Evolutionary conservation across 2,113 vertebrate genomes (phyloP).

Genomic region (Myotis lucifugus): DNA sequence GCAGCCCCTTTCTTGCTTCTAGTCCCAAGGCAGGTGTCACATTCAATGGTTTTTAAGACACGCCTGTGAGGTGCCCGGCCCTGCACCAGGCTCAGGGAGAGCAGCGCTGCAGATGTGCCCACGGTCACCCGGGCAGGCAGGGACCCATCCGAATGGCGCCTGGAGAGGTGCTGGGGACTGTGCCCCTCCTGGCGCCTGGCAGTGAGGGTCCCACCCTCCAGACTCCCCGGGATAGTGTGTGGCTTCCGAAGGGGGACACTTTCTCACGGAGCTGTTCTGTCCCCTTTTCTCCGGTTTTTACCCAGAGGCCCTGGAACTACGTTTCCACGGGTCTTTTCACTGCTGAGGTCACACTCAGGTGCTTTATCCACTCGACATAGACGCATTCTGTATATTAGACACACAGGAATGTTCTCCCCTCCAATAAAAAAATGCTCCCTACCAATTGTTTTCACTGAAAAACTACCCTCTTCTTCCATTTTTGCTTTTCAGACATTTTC

Average conservation of each 20-base stretch:
- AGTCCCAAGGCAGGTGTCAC: not conserved
- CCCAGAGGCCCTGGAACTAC: not conserved
- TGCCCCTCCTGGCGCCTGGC: not conserved
- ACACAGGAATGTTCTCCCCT: not conserved
- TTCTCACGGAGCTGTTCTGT: not conserved
- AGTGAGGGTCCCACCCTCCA: not conserved
- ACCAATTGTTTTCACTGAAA: not conserved
- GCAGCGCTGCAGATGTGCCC: not conserved
- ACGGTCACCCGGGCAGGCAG: fast-evolving
- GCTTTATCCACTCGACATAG: not conserved
- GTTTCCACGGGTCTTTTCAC: not conserved
- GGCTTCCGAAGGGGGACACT: not conserved
- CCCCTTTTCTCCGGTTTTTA: not conserved
- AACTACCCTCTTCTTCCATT: not conserved
- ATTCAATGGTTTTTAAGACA: not conserved
- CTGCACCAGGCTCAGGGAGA: not conserved
- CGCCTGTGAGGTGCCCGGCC: not conserved
- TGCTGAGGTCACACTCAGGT: not conserved
- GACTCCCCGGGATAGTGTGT: not conserved
- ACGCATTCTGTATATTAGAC: not conserved
- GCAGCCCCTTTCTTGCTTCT: not conserved
- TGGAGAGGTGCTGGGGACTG: fast-evolving
- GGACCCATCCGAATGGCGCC: fast-evolving
- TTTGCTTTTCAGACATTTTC: not conserved
- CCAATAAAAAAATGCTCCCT: not conserved